These are phyloP conservation scores for Chaitophorus viminalis DNA, from an alignment of 2,888 invertebrate genomes.

Conservation along the genomic window DNA sequence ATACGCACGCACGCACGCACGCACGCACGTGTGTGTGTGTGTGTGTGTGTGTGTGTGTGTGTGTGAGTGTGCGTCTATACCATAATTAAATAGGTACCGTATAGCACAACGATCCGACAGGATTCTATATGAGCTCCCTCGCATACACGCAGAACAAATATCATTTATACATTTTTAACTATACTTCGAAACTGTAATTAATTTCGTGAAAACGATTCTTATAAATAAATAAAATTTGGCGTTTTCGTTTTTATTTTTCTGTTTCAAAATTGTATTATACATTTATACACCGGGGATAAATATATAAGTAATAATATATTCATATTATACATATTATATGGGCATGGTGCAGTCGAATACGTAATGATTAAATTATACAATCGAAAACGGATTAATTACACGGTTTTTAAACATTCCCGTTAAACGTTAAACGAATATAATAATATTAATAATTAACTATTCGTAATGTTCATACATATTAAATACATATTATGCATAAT, in stretches of 20 bases:
- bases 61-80: neutral
- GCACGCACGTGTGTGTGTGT: neutral
- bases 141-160: neutral
- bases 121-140: neutral
- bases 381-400: slow-evolving; percentile 36
- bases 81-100: neutral
- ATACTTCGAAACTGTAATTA: slow-evolving; percentile 17
- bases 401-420: slow-evolving; percentile 12
- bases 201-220: slow-evolving; percentile 12
- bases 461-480: neutral
- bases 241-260: neutral
- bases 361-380: slow-evolving; percentile 25
- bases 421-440: slow-evolving; percentile 32
- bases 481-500: neutral
- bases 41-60: neutral
- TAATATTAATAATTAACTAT: slow-evolving; percentile 31
- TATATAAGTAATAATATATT: neutral
- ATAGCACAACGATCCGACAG: neutral
- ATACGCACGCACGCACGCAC: neutral
- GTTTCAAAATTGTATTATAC: neutral
- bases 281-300: too few species aligned
- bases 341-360: neutral
- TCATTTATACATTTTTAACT: neutral
- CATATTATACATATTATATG: too few species aligned
- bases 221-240: slow-evolving; percentile 22